Evolutionary conservation across 1,140 invertebrate species (phyloP), one percentile per base, ranked within the genome.

Genomic region (Microplitis demolitor): DNA sequence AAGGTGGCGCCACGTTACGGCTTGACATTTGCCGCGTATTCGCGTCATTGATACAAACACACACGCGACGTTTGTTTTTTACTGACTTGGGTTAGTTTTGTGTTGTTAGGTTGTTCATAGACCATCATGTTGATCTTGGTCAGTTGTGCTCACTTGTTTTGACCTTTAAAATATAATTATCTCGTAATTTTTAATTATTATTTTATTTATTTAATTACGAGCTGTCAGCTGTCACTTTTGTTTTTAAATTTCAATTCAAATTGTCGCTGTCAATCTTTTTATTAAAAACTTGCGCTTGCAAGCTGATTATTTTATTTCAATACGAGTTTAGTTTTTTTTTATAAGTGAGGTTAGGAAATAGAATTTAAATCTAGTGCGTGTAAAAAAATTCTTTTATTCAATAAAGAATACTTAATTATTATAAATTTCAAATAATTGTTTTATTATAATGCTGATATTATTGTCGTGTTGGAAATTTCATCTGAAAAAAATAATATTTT

Each of bases 71-170:
- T n/a, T n/a, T n/a, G 9, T 35, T 31, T 33, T 61, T 61, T 61
- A 45, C 8, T 11, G 11, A 6, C 39, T 45, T 45, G 6, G 39
- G 6, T 6, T 11, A 45, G 6, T 45, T 9, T 45, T 8, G 39
- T 5, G 39, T 45, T 45, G 39, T 45, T 39, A 39, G 53, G 53
- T 54, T 54, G 53, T 54, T 54, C 53, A n/a, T 13, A 4, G 13
- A 54, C 3, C 1, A 54, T 4, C n/a, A 34, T 60, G 58, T 60
- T 60, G 58, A 60, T 60, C 58, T 60, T 60, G 58, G 58, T 60
- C 58, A 60, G 58, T 54, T 54, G 58, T 60, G 58, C 14, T 60
- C 58, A 60, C 14, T 54, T 54, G 58, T 60, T 60, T 60, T 60
- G 31, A 60, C 11, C 58, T 60, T 60, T 60, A 3, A 33, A 24